Evolutionary conservation across 2,888 invertebrate genomes (phyloP).

Genomic region (Gryllus longicercus): DNA sequence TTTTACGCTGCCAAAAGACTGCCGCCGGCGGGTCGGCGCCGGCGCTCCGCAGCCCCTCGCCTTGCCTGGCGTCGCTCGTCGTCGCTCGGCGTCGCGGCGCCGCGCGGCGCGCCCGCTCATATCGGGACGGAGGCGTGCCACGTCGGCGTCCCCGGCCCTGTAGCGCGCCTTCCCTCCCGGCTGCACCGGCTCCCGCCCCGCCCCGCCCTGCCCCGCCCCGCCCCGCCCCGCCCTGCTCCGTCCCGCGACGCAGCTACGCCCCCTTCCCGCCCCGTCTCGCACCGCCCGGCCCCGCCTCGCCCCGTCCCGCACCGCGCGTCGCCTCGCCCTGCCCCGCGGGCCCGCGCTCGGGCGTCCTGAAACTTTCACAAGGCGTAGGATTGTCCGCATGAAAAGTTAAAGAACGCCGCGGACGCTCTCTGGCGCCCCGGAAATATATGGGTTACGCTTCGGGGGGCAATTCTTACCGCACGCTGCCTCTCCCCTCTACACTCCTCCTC

Average conservation of each 20-base stretch:
- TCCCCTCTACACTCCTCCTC: neutral
- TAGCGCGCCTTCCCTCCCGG: neutral
- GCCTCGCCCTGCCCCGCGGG: neutral
- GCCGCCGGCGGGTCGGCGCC: neutral
- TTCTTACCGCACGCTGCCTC: neutral
- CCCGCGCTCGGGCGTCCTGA: neutral
- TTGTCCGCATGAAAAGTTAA: conserved; percentile 17
- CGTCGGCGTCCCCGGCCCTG: neutral
- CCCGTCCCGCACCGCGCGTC: neutral
- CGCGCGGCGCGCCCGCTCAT: neutral
- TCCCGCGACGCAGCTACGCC: neutral
- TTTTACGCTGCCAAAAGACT: neutral
- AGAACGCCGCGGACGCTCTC: neutral
- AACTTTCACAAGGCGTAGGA: conserved; percentile 1
- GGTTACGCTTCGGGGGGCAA: neutral
- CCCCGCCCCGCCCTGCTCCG: neutral
- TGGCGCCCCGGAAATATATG: neutral
- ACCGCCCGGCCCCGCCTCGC: neutral
- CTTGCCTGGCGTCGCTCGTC: neutral
- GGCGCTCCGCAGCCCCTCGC: neutral
- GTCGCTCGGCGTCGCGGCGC: neutral
- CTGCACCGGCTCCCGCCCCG: no score
- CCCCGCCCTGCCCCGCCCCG: no score
- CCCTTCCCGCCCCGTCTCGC: neutral
- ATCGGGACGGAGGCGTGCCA: no score